A percentile compares a stretch with the other conserved stretches of the same genome.
Conservation (phyloP, 2,888 invertebrate species). For the Drosophila neutralis region DNA sequence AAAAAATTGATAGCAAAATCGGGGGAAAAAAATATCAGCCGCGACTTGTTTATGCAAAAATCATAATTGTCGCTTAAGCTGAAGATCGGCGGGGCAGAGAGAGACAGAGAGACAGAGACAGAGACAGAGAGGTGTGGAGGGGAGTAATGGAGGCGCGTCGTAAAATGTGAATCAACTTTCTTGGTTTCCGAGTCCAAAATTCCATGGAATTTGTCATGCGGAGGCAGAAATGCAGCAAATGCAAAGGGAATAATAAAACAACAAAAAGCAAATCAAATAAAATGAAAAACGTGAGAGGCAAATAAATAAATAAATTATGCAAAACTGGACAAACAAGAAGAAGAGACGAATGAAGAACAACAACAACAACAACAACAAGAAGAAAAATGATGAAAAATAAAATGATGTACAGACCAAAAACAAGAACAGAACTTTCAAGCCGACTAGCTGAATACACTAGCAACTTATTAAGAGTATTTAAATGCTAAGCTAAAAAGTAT, state of each 20-base stretch:
- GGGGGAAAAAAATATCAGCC: not conserved
- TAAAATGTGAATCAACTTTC: conserved; percentile 63
- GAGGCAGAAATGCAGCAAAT: conserved; percentile 58
- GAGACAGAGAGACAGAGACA: not conserved
- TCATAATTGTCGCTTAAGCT: conserved; percentile 37
- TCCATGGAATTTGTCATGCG: conserved; percentile 65
- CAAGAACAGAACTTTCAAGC: not conserved
- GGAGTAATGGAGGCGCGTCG: not conserved
- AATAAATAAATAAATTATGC: conserved; percentile 51
- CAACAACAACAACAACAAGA: not conserved
- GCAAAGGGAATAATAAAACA: conserved; percentile 36
- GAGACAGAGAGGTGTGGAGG: not conserved
- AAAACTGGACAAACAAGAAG: not conserved
- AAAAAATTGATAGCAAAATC: conserved; percentile 10
- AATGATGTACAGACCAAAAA: conserved; percentile 31
- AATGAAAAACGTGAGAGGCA: conserved; percentile 43
- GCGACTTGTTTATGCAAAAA: conserved; percentile 46
- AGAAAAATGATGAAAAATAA: conserved; percentile 45
- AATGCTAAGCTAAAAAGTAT: not conserved
- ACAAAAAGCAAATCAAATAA: conserved; percentile 13
- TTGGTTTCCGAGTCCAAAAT: conserved; percentile 34
- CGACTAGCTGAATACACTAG: conserved; percentile 16
- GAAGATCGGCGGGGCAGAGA: not conserved
- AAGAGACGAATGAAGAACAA: not conserved
- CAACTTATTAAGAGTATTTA: not conserved